Percentiles rank a stretch among this genome's conserved stretches.
Evolutionary conservation across 2,797 vertebrate genomes (phyloP).

Genomic region (Phoeniculus purpureus): DNA sequence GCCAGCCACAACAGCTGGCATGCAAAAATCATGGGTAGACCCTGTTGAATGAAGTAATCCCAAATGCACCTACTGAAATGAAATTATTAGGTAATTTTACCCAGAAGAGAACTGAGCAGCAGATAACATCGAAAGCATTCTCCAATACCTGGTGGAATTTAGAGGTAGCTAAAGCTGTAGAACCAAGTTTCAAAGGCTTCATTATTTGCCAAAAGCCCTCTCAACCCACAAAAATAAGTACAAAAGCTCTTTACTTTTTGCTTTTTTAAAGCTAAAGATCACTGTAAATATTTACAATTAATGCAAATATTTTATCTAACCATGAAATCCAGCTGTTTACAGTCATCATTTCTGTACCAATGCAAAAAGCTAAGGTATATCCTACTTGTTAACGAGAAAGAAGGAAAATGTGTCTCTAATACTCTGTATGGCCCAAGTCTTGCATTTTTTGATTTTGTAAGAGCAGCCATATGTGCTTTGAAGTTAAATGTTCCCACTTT

Average conservation of each 20-base stretch:
- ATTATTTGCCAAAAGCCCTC: not conserved
- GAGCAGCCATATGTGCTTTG: conserved; percentile 86
- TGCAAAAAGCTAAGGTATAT: conserved; percentile 56
- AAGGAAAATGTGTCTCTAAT: conserved; percentile 66
- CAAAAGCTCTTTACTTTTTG: not conserved
- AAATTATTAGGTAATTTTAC: too few species aligned
- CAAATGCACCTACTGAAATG: not conserved
- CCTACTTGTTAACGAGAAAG: conserved; percentile 23
- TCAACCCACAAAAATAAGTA: not conserved
- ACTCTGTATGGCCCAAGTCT: conserved; percentile 76
- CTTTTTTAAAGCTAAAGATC: not conserved
- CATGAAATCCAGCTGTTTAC: not conserved
- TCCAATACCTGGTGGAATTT: not conserved
- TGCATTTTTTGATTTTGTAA: conserved; percentile 81
- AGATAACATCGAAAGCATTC: not conserved
- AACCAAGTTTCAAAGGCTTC: not conserved
- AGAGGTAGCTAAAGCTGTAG: not conserved
- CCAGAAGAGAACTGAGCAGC: not conserved
- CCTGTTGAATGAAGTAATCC: not conserved
- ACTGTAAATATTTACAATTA: not conserved
- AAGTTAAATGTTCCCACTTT: conserved; percentile 85
- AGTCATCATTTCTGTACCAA: conserved; percentile 10
- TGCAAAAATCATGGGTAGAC: not conserved
- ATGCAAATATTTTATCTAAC: conserved; percentile 18
- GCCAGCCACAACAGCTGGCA: not conserved